Base-by-base conservation (phyloP, 2,797 vertebrate species). In the Sorex maritimensis region DNA sequence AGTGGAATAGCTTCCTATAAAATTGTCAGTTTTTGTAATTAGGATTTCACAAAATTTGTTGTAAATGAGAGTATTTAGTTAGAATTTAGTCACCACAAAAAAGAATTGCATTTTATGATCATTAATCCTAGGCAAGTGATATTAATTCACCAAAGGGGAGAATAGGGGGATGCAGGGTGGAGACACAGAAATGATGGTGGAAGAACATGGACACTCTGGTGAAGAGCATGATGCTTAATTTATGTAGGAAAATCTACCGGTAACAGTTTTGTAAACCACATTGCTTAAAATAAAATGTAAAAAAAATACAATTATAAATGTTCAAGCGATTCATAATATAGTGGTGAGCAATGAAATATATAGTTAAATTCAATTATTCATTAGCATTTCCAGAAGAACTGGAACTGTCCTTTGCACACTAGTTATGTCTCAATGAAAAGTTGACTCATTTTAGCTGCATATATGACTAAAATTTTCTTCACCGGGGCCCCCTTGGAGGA, bases 1-100 rank as follows among this genome's bases (percentile, higher is more conserved):
- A 82, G 88, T 14, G 10, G 44, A 85, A 61, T 65, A 46, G 38
- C 52, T 72, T 87, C 38, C 38, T 13, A 3, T 1, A 87, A 49
- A 71, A 78, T 55, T n/a, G 72, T 65, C 55, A 74, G 69, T 90
- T 65, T 46, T 52, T 46, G n/a, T 77, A 78, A 71, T 85, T 69
- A 86, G 69, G 38, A 28, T 92, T 86, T 84, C 79, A 58, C 14
- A 65, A 81, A 65, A 73, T 86, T 91, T 85, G 52, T 90, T 80
- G 6, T 55, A 74, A n/a, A 28, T 15, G 9, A 85, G 30, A 75
- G 14, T 93, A 9, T 72, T 80, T 85, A 63, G 61, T 72, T 68
- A 63, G 30, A 75, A 38, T 87, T 65, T 65, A 81, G 55, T 90
- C 26, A 61, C 19, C 68, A 13, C 55, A 19, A 69, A 88, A 75